These are phyloP conservation scores for Alexandromys fortis DNA, from an alignment of 2,113 vertebrate species.

Conservation along the genomic window DNA sequence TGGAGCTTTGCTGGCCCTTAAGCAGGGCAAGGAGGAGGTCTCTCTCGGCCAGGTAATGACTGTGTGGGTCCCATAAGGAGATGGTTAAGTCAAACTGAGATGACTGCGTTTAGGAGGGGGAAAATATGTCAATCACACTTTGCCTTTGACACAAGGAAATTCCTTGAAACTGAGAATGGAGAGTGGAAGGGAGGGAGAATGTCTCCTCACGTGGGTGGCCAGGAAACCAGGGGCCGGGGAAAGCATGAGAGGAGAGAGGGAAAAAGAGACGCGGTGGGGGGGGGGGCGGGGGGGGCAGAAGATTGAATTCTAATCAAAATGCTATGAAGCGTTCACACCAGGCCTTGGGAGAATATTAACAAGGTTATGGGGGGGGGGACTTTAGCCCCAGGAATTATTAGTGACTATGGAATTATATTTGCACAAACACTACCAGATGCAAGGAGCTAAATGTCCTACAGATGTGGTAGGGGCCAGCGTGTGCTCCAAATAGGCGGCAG, in stretches of 20 bases:
- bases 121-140: constrained; percentile 90
- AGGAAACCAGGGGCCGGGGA: constrained; percentile 92
- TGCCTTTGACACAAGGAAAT: constrained; percentile 91
- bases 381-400: constrained; percentile 94
- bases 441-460: constrained; percentile 93
- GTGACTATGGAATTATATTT: constrained; percentile 99
- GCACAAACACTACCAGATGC: constrained; percentile 98
- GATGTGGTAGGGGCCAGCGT: constrained; percentile 88
- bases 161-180: constrained; percentile 89
- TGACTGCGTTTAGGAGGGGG: constrained; percentile 86
- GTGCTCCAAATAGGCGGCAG: constrained; percentile 85
- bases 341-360: constrained; percentile 91
- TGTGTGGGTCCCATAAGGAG: constrained; percentile 86
- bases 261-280: constrained; percentile 75
- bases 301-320: constrained; percentile 89
- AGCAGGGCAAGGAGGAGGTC: constrained; percentile 74
- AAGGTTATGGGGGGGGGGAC: constrained; percentile 88
- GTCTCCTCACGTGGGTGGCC: constrained; percentile 92
- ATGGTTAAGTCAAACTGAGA: constrained; percentile 88
- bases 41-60: constrained; percentile 86
- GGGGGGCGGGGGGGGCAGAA: constrained; percentile 74
- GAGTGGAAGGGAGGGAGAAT: constrained; percentile 86
- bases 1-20: not conserved
- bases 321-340: constrained; percentile 89
- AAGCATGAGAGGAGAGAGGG: constrained; percentile 83